Evolutionary conservation across 2,888 invertebrate species (phyloP).

Genomic region (Eupeodes latifasciatus): DNA sequence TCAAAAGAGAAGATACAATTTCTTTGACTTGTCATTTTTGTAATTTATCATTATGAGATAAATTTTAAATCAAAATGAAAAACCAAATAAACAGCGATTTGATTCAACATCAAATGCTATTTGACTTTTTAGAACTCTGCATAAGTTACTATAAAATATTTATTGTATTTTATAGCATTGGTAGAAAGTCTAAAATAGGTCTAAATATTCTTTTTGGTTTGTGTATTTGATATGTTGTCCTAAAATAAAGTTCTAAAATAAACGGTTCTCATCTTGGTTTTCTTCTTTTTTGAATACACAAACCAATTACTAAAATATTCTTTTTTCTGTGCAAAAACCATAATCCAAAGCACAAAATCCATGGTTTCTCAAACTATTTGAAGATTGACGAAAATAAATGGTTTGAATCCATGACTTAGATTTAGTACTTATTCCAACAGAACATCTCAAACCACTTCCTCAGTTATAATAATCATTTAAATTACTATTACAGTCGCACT

Average conservation of each 20-base stretch:
- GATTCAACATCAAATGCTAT: too few relatives aligned
- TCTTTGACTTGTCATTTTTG: too few relatives aligned
- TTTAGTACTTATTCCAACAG: conserved; percentile 60
- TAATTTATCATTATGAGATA: too few relatives aligned
- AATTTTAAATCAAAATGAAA: too few relatives aligned
- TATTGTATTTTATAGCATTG: conserved; percentile 12
- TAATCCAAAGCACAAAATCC: conserved; percentile 42
- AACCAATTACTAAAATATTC: conserved; percentile 13
- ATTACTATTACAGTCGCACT: conserved; percentile 87
- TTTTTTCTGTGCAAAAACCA: conserved; percentile 19
- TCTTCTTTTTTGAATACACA: neutral
- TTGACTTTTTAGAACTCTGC: too few relatives aligned
- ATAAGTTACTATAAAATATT: neutral
- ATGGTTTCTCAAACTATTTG: conserved; percentile 42
- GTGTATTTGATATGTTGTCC: neutral
- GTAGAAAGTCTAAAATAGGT: neutral
- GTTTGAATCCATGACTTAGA: conserved; percentile 58
- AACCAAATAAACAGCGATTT: too few relatives aligned
- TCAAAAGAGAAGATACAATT: too few relatives aligned
- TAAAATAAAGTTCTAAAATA: conserved; percentile 15
- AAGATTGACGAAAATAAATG: neutral
- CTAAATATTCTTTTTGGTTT: neutral
- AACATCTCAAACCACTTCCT: conserved; percentile 66
- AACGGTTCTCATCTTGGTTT: neutral
- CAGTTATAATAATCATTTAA: conserved; percentile 68